These are phyloP conservation scores for Sander lucioperca DNA, from an alignment of 2,113 vertebrate species.

Conservation along the genomic window DNA sequence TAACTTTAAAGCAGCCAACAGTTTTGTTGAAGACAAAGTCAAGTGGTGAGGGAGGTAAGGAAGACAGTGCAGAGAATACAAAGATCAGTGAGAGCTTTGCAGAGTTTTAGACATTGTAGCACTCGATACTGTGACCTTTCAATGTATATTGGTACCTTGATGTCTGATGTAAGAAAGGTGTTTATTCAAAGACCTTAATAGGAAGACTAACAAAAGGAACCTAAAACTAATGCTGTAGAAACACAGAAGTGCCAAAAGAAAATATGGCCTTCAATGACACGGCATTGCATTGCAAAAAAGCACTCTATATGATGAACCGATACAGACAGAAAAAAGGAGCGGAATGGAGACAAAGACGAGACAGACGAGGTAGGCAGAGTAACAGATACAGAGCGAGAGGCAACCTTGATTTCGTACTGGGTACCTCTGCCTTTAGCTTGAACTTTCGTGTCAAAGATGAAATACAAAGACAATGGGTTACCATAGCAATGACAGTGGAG, in stretches of 20 bases:
- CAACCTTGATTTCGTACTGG: slow-evolving; percentile 3
- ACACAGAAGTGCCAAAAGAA: neutral
- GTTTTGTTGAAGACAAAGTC: slow-evolving; percentile 31
- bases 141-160: slow-evolving; percentile 13
- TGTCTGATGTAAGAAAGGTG: slow-evolving; percentile 31
- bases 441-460: slow-evolving; percentile 67
- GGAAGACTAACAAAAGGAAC: slow-evolving; percentile 3
- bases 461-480: slow-evolving; percentile 78
- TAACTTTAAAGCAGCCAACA: slow-evolving; percentile 33
- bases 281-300: neutral
- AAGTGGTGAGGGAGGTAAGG: slow-evolving; percentile 23
- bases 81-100: slow-evolving; percentile 32
- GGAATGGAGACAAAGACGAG: slow-evolving; percentile 32
- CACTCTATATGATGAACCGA: neutral
- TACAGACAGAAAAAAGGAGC: neutral
- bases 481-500: slow-evolving; percentile 73
- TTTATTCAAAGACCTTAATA: slow-evolving; percentile 23
- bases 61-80: slow-evolving; percentile 21
- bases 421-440: slow-evolving; percentile 52
- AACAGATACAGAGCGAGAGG: slow-evolving; percentile 4
- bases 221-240: neutral
- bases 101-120: neutral
- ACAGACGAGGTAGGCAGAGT: slow-evolving; percentile 13
- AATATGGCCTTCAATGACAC: neutral
- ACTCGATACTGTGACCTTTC: slow-evolving; percentile 52